A percentile compares a stretch with the other conserved stretches of the same genome.
phyloP scores from a whole-genome alignment of 1,140 invertebrate species.

The Aphaenogaster rudis region DNA sequence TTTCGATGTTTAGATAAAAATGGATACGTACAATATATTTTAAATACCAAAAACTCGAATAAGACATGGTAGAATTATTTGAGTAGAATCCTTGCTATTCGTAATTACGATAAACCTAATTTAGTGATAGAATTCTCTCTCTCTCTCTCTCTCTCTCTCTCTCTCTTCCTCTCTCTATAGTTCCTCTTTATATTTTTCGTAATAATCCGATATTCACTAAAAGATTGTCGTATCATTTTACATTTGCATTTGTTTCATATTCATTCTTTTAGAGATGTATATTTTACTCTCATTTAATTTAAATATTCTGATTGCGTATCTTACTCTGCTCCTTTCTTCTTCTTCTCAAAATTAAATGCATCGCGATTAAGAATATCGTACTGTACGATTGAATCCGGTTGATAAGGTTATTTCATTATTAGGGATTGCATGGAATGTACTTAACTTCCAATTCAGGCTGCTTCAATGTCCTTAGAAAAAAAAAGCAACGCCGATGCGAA shows the following conservation, averaged over 20 bases:
- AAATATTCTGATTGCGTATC: constrained; percentile 25
- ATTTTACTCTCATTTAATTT: constrained; percentile 27
- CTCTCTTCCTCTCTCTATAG: too few species aligned
- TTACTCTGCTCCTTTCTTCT: background rate
- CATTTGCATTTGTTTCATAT: constrained; percentile 5
- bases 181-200: background rate
- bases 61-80: background rate
- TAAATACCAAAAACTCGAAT: background rate
- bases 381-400: constrained; percentile 3
- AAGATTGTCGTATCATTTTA: constrained; percentile 12
- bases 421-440: constrained; percentile 40
- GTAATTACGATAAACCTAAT: background rate
- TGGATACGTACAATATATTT: background rate
- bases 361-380: constrained; percentile 7
- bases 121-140: background rate
- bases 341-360: constrained; percentile 20
- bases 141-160: too few species aligned
- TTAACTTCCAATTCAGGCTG: constrained; percentile 35
- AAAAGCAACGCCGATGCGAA: constrained; percentile 27
- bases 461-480: constrained; percentile 39
- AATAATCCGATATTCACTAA: background rate
- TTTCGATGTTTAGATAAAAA: background rate
- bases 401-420: constrained; percentile 61
- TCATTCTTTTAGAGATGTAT: background rate
- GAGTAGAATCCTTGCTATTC: background rate